A percentile compares a stretch with the other conserved stretches of the same genome.
Evolutionary conservation across 2,888 invertebrate species (phyloP).

Genomic region (Philopedon plagiatum): DNA sequence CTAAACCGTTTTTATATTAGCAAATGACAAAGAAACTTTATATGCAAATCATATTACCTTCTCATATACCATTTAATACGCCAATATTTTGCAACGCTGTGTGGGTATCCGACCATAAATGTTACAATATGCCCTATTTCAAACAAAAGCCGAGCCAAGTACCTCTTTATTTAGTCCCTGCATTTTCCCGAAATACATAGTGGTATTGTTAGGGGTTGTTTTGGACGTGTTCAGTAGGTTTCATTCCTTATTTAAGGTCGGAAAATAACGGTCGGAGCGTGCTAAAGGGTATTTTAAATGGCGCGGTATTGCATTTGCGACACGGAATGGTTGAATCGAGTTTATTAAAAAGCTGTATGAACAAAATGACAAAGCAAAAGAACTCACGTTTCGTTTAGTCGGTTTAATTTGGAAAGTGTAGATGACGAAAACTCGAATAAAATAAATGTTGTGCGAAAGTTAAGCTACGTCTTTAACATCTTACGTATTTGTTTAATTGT

Average conservation of each 20-base stretch:
- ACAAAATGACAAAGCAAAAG: slow-evolving; percentile 16
- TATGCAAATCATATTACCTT: not conserved
- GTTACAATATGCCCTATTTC: slow-evolving; percentile 24
- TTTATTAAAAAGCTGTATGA: slow-evolving; percentile 27
- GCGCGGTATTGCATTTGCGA: slow-evolving; percentile 19
- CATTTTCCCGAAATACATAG: slow-evolving; percentile 34
- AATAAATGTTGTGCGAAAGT: not conserved
- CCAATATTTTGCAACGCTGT: slow-evolving; percentile 7
- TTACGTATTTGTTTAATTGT: not conserved
- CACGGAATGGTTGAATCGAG: not conserved
- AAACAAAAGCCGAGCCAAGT: slow-evolving; percentile 27
- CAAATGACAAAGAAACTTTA: too few relatives aligned
- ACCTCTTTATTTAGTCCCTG: slow-evolving; percentile 24
- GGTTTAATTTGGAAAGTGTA: not conserved
- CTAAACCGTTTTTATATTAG: too few relatives aligned
- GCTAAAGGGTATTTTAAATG: slow-evolving; percentile 28
- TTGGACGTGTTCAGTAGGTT: slow-evolving; percentile 31
- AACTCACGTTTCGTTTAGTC: not conserved
- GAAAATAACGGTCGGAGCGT: slow-evolving; percentile 25
- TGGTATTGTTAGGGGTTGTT: slow-evolving; percentile 31
- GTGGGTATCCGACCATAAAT: slow-evolving; percentile 27
- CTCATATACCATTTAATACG: not conserved
- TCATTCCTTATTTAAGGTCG: slow-evolving; percentile 31
- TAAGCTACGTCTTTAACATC: not conserved
- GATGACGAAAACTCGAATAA: not conserved